Percentiles rank a stretch among this genome's conserved stretches.
Evolutionary conservation across 1,140 invertebrate species (phyloP).

Genomic region (Drosophila prosaltans): DNA sequence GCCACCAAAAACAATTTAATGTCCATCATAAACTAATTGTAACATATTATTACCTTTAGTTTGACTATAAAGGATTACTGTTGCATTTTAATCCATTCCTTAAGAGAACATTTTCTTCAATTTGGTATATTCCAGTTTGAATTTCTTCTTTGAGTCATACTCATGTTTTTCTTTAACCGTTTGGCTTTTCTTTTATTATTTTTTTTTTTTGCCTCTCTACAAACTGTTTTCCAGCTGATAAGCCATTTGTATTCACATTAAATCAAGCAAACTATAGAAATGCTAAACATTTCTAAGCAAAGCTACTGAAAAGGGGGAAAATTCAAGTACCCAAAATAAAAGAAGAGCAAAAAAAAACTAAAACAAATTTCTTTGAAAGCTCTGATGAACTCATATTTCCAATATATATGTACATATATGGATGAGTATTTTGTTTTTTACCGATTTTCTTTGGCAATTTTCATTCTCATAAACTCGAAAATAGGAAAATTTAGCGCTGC

Average conservation of each 20-base stretch:
- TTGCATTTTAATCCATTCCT: too few species aligned
- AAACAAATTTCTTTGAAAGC: not conserved
- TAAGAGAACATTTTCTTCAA: not conserved
- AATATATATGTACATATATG: not conserved
- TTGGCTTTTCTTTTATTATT: not conserved
- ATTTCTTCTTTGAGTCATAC: not conserved
- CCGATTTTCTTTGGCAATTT: conserved; percentile 67
- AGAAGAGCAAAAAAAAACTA: conserved; percentile 25
- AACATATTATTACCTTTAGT: not conserved
- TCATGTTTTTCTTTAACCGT: not conserved
- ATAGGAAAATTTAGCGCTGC: conserved; percentile 52
- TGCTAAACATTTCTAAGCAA: conserved; percentile 35
- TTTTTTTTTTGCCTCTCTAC: not conserved
- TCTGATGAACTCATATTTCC: conserved; percentile 7
- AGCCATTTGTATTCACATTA: conserved; percentile 71
- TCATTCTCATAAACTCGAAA: conserved; percentile 69
- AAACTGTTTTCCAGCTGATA: conserved; percentile 41
- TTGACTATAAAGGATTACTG: too few species aligned
- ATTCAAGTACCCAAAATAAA: conserved; percentile 37
- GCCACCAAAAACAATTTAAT: too few species aligned
- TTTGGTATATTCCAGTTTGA: not conserved
- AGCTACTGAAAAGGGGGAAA: not conserved
- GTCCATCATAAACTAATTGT: too few species aligned
- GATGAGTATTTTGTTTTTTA: conserved; percentile 9
- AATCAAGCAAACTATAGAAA: conserved; percentile 49